A percentile compares a stretch with the other conserved stretches of the same genome.
Evolutionary conservation across 2,113 vertebrate genomes (phyloP).

Genomic region (Arvicanthis niloticus): DNA sequence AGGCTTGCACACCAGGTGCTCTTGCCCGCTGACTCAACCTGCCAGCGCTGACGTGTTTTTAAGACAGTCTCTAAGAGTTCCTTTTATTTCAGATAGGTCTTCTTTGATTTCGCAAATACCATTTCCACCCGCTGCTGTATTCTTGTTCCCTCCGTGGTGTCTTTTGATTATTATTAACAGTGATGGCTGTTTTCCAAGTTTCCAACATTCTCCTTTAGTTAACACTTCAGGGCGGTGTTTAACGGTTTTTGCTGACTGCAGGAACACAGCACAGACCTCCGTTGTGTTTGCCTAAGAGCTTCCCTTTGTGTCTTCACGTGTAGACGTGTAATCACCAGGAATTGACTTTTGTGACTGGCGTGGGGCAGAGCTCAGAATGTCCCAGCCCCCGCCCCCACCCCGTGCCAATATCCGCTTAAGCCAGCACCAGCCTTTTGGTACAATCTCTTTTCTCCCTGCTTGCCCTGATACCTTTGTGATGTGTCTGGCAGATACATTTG

Average conservation of each 20-base stretch:
- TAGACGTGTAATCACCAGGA: neutral
- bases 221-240: neutral
- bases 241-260: neutral
- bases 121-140: neutral
- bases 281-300: neutral
- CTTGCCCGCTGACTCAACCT: neutral
- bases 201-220: neutral
- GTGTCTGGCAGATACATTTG: neutral
- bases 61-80: conserved; percentile 6
- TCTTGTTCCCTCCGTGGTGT: too few relatives aligned
- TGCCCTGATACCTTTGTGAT: neutral
- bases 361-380: neutral
- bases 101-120: conserved; percentile 39
- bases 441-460: neutral
- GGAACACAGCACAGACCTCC: neutral
- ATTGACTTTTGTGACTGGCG: neutral
- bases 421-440: neutral
- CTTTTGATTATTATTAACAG: neutral
- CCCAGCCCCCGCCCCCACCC: neutral
- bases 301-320: neutral
- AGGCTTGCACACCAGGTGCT: neutral
- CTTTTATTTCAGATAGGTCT: conserved; percentile 2
- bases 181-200: neutral
- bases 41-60: neutral
- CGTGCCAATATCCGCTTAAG: neutral